Evolutionary conservation across 2,888 invertebrate genomes (phyloP).

Genomic region (Athripsodes cinereus): DNA sequence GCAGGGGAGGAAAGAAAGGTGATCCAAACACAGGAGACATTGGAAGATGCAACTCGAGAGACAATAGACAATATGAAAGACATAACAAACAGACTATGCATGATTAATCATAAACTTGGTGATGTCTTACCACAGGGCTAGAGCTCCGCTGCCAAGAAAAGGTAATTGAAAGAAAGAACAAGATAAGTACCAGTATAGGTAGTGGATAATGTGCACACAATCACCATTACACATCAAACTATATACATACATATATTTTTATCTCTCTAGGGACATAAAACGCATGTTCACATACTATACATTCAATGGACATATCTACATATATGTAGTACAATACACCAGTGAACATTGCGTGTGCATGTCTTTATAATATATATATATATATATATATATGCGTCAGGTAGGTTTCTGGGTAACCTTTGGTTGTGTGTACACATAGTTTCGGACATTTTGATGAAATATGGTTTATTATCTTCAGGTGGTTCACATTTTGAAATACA

Average conservation of each 20-base stretch:
- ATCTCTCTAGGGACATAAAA: background rate
- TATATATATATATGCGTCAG: no score
- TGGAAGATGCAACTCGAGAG: conserved; percentile 20
- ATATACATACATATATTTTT: background rate
- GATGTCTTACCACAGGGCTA: conserved; percentile 28
- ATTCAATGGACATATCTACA: no score
- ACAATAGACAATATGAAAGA: conserved; percentile 20
- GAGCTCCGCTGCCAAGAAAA: conserved; percentile 28
- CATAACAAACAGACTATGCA: conserved; percentile 20
- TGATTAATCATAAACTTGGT: conserved; percentile 25
- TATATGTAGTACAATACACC: no score
- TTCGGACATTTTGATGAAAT: no score
- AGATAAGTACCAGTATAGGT: conserved; percentile 29
- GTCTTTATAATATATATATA: no score
- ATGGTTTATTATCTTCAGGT: no score
- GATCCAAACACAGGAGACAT: conserved; percentile 14
- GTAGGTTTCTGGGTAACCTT: no score
- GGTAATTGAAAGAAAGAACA: conserved; percentile 27
- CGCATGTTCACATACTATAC: no score
- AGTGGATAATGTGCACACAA: conserved; percentile 10
- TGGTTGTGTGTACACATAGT: no score
- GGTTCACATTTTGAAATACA: no score
- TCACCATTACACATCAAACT: background rate
- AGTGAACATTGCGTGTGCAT: no score
- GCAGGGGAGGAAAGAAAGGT: conserved; percentile 6